Percentiles rank a stretch among this genome's conserved stretches.
These are phyloP conservation scores for Ischnus inquisitorius DNA, from an alignment of 2,888 invertebrate species.

Conservation along the genomic window DNA sequence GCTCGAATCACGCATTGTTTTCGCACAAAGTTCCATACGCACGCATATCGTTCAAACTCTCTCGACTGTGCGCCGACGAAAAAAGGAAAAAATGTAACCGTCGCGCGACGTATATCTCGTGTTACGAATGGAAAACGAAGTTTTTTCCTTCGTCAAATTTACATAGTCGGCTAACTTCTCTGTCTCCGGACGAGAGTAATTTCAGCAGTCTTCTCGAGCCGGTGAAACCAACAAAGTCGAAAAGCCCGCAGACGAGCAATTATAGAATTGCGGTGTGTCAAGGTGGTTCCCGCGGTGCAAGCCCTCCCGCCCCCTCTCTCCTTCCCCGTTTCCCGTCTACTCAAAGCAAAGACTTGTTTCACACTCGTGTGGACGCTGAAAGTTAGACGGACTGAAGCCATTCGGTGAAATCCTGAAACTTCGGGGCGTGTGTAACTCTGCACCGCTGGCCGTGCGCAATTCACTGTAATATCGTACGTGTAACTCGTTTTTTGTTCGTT, in stretches of 20 bases:
- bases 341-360: constrained; percentile 76
- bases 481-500: constrained; percentile 6
- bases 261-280: constrained; percentile 71
- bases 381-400: constrained; percentile 69
- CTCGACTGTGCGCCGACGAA: not conserved
- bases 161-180: constrained; percentile 32
- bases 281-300: constrained; percentile 60
- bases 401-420: constrained; percentile 59
- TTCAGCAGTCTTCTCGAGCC: constrained; percentile 54
- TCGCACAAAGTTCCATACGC: not conserved
- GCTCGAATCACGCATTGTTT: constrained; percentile 45
- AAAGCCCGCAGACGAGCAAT: constrained; percentile 73
- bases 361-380: constrained; percentile 75
- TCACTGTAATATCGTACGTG: constrained; percentile 38
- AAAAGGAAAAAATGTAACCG: not conserved
- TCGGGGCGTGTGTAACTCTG: constrained; percentile 52
- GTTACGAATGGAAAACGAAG: not conserved
- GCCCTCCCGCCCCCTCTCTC: too few relatives aligned
- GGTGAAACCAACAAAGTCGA: constrained; percentile 70
- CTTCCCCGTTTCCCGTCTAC: constrained; percentile 49
- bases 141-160: constrained; percentile 9
- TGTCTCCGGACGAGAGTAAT: constrained; percentile 33
- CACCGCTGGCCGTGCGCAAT: constrained; percentile 34
- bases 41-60: not conserved
- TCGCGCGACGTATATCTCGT: too few relatives aligned